Evolutionary conservation across 53 echinoderm and acorn worm species (phyloP), one percentile per base, ranked within the genome.

Genomic region (Crossaster papposus): DNA sequence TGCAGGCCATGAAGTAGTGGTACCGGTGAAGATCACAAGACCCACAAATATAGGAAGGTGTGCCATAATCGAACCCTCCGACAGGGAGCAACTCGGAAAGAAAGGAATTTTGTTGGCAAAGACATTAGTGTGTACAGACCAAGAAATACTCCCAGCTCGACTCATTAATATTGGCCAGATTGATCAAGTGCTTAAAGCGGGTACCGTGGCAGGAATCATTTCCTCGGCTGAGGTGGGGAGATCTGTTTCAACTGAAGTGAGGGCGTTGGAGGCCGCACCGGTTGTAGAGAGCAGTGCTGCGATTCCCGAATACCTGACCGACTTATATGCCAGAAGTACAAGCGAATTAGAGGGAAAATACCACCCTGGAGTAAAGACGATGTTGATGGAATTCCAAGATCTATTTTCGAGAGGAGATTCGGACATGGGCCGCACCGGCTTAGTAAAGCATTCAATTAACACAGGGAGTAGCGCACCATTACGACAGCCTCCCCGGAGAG

Each of bases 391-490:
- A 1, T 79, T 24, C 14, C n/a, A 52, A 26, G 52, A 79, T 79
- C 53, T 79, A 53, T 79, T 79, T 30, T 79, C 79, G 3, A 31
- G 18, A 79, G 87, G 92, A 15, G 92, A 92, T 20, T 44, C 50
- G 5, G 96, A 93, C 28, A 54, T 93, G 13, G 95, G 93, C 0
- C 20, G 79, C 8, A 94, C 96, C 15, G 86, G 86, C 30, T 32
- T 83, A n/a, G 86, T 96, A 0, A 91, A 92, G 29, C 96, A 96
- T 52, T 65, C 31, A 20, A 94, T 94, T 0, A 73, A 91, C 2
- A 96, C 96, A 0, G 78, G 44, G 0, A 52, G 54, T 77, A 58
- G 72, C 0, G 35, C 89, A 32, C 96, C 96, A 13, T 64, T 89
- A 1, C 54, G 92, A 3, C 84, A 94, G 44, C 79, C 78, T 37